A percentile compares a stretch with the other conserved stretches of the same genome.
These are phyloP conservation scores for Cephalophus harveyi DNA, from an alignment of 2,113 vertebrate genomes.

Conservation along the genomic window DNA sequence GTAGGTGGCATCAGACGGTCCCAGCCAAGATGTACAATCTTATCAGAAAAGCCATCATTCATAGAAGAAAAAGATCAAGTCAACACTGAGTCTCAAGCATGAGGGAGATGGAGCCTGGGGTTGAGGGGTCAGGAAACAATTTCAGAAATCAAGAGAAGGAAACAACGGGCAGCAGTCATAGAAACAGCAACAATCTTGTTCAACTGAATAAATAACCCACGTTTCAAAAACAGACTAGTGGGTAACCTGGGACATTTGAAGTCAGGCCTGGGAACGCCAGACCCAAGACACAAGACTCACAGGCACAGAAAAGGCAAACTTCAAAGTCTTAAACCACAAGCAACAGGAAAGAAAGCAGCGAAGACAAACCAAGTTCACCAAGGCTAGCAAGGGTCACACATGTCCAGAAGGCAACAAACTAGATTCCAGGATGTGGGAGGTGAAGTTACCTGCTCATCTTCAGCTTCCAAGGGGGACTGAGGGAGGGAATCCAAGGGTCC, in stretches of 20 bases:
- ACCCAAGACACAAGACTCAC: neutral
- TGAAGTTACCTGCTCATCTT: neutral
- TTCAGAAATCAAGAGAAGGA: neutral
- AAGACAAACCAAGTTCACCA: neutral
- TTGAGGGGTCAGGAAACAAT: neutral
- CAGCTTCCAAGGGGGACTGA: neutral
- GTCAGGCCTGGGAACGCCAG: neutral
- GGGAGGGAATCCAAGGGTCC: neutral
- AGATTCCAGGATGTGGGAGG: too few species aligned
- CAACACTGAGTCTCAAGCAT: neutral
- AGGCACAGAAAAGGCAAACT: neutral
- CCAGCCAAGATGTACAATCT: neutral
- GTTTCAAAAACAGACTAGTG: neutral
- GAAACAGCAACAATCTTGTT: neutral
- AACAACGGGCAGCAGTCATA: neutral
- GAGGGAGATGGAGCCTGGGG: neutral
- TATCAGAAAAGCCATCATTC: neutral
- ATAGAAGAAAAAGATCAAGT: neutral
- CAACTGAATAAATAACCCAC: neutral
- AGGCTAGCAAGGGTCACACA: neutral
- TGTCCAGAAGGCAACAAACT: neutral
- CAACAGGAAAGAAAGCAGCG: neutral
- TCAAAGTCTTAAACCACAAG: neutral
- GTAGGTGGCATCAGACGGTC: neutral
- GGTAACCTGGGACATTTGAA: neutral